Conservation (phyloP, 1,140 invertebrate genomes). For the Papilio helenus region DNA sequence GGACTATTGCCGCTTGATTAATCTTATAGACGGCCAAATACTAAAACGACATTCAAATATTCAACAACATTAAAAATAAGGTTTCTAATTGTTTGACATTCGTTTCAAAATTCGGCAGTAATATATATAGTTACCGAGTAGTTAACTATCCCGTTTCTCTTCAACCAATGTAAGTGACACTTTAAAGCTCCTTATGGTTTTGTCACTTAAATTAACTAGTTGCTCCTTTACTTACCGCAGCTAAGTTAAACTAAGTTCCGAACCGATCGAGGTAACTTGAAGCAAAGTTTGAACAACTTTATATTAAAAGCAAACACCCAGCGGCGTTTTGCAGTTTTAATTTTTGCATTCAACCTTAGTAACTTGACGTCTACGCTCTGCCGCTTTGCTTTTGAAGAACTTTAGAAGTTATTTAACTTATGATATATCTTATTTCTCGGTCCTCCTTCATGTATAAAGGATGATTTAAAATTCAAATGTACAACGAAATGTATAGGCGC, state of each 20-base stretch:
- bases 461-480: not conserved
- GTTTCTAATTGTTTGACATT: too few relatives aligned
- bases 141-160: too few relatives aligned
- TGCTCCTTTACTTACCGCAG: not conserved
- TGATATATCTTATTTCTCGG: not conserved
- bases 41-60: too few relatives aligned
- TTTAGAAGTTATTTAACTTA: not conserved
- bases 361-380: not conserved
- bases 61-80: too few relatives aligned
- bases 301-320: constrained; percentile 9
- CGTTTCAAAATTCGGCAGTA: too few relatives aligned
- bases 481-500: not conserved
- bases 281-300: not conserved
- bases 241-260: not conserved
- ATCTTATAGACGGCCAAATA: too few relatives aligned
- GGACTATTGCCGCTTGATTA: too few relatives aligned
- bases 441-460: not conserved
- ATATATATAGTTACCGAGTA: too few relatives aligned
- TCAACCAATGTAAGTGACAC: not conserved
- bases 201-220: constrained; percentile 1
- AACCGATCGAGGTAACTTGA: not conserved
- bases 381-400: not conserved
- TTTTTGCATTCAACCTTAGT: constrained; percentile 7
- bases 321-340: not conserved
- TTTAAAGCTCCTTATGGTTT: not conserved